Conservation (phyloP, 2,888 invertebrate genomes). For the Fragum sueziense region DNA sequence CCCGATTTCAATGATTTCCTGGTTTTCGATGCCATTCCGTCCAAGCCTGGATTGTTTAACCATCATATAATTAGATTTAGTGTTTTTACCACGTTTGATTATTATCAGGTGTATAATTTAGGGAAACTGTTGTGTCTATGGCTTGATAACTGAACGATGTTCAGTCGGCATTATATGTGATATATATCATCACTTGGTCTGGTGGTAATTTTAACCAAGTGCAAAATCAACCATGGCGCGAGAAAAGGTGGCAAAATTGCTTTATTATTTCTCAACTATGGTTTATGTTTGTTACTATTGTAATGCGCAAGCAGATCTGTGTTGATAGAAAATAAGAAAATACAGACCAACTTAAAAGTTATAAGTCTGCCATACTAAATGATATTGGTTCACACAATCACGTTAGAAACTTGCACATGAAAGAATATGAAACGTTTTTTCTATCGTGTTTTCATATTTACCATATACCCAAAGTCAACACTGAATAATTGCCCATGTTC, state of each 20-base stretch:
- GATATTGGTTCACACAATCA: too few relatives aligned
- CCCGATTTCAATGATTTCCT: not conserved
- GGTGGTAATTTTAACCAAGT: not conserved
- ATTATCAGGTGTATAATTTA: conserved; percentile 6
- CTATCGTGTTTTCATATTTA: too few relatives aligned
- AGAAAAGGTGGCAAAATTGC: not conserved
- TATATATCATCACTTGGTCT: conserved; percentile 16
- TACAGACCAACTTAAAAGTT: too few relatives aligned
- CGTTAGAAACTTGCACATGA: too few relatives aligned
- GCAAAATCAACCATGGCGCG: not conserved
- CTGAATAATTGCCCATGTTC: too few relatives aligned
- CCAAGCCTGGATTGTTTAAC: conserved; percentile 14
- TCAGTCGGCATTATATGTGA: conserved; percentile 18
- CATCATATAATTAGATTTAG: conserved; percentile 11
- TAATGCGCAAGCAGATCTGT: too few relatives aligned
- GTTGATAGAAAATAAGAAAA: too few relatives aligned
- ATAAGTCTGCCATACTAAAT: too few relatives aligned
- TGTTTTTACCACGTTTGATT: conserved; percentile 10
- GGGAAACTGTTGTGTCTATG: conserved; percentile 17
- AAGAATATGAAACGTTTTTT: too few relatives aligned
- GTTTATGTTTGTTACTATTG: too few relatives aligned
- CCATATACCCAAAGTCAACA: too few relatives aligned
- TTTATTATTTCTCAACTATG: too few relatives aligned
- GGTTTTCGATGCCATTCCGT: not conserved
- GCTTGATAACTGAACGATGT: conserved; percentile 1